Base-by-base conservation (phyloP, 2,113 vertebrate species). In the Sciurus niger region DNA sequence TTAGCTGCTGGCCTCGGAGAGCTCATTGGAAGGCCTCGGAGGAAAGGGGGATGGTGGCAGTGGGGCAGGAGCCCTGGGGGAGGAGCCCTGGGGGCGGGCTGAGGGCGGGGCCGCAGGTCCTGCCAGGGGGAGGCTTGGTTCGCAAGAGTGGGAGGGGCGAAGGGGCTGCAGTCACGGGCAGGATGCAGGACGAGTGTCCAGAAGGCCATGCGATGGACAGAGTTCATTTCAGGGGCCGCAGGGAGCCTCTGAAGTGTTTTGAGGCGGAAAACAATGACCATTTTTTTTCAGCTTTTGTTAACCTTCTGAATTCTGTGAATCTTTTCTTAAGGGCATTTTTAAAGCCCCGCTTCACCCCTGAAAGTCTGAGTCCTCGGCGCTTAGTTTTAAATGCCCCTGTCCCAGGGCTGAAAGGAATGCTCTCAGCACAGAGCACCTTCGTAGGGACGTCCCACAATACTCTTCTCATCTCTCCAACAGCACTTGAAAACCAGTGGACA, bases 161-260 rank as follows among this genome's bases (percentile, higher is more conserved):
- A 48, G 6, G 63, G 48, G 17, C 28, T 22, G 12, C 25, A 34
- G 34, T 79, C 7, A 16, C 6, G 6, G 43, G 6, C n/a, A 22
- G n/a, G 13, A 43, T 11, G 20, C 55, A n/a, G 43, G 1, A 70
- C 12, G 4, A 68, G 11, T 5, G 7, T 13, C 2, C 17, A 2
- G 28, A 70, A 22, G 4, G 18, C 7, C 28, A 55, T 70, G 18
- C 28, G 20, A 10, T 32, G 28, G 8, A 80, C 70, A 4, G 25
- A 34, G 18, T 46, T 46, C 16, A 40, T 67, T 68, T 40, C 6
- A 53, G 58, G 34, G 28, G 18, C 28, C n/a, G 8, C 5, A 34
- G 28, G 9, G n/a, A 25, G 13, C 22, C 20, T 40, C 34, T 6
- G 22, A 34, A n/a, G 43, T 25, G 6, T 43, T 76, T n/a, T 46